Evolutionary conservation across 2,797 vertebrate genomes (phyloP).

Genomic region (Cygnus olor): DNA sequence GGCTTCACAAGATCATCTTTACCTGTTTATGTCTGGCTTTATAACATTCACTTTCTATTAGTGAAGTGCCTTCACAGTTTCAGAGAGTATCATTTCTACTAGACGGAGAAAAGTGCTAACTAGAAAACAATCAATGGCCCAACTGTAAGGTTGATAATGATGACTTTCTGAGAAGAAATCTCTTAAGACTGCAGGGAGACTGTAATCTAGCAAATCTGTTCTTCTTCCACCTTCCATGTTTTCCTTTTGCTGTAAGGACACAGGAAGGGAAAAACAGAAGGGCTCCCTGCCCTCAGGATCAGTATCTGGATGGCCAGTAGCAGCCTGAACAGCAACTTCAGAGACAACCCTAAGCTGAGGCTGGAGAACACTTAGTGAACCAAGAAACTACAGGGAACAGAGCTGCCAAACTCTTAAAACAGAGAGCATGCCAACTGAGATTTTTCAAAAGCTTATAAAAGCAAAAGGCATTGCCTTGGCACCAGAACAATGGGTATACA

Average conservation of each 20-base stretch:
- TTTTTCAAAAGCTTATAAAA: slow-evolving; percentile 6
- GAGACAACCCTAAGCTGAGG: not conserved
- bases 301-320: not conserved
- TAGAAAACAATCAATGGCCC: not conserved
- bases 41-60: not conserved
- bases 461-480: not conserved
- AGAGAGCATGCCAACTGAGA: not conserved
- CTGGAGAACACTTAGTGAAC: not conserved
- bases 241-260: not conserved
- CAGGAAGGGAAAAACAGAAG: not conserved
- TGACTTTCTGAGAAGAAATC: not conserved
- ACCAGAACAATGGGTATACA: not conserved
- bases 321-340: not conserved
- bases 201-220: not conserved
- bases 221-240: not conserved
- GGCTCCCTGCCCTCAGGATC: not conserved
- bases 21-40: not conserved
- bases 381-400: not conserved
- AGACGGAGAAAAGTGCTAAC: not conserved
- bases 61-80: not conserved
- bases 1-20: not conserved
- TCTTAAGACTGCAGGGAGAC: not conserved
- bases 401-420: slow-evolving; percentile 8
- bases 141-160: not conserved
- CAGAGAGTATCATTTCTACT: not conserved